These are phyloP conservation scores for Tarsius wallacei DNA, from an alignment of 2,797 vertebrate genomes.

Conservation along the genomic window DNA sequence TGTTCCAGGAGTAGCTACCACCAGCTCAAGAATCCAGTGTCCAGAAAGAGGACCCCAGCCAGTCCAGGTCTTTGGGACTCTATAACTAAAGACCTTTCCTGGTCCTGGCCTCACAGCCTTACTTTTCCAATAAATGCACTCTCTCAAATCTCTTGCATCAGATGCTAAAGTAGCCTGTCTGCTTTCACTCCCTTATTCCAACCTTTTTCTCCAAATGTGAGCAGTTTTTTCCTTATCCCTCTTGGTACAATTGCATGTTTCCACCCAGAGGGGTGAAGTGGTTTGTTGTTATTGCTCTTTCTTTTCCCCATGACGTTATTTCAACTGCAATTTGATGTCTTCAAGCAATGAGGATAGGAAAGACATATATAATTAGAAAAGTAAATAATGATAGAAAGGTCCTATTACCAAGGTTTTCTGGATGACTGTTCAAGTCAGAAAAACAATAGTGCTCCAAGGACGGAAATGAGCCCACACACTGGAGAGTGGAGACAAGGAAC, in stretches of 20 bases:
- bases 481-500: constrained; percentile 27
- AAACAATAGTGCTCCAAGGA: constrained; percentile 74
- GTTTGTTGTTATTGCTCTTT: constrained; percentile 55
- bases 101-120: not conserved
- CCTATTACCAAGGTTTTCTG: constrained; percentile 62
- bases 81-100: not conserved
- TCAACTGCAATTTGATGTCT: constrained; percentile 69
- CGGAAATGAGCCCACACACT: constrained; percentile 59
- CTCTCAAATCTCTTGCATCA: not conserved
- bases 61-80: not conserved
- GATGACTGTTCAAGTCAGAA: constrained; percentile 68
- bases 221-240: constrained; percentile 45
- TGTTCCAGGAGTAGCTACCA: not conserved
- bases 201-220: constrained; percentile 66
- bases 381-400: constrained; percentile 71
- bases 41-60: not conserved
- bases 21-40: not conserved
- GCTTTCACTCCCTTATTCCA: constrained; percentile 48
- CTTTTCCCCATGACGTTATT: constrained; percentile 57
- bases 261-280: constrained; percentile 70
- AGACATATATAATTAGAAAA: constrained; percentile 77
- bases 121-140: not conserved
- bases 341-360: constrained; percentile 43
- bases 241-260: constrained; percentile 51
- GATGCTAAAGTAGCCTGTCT: constrained; percentile 23